Evolutionary conservation across 1,140 invertebrate genomes (phyloP), one percentile per base, ranked within the genome.

Genomic region (Calliopsis andreniformis): DNA sequence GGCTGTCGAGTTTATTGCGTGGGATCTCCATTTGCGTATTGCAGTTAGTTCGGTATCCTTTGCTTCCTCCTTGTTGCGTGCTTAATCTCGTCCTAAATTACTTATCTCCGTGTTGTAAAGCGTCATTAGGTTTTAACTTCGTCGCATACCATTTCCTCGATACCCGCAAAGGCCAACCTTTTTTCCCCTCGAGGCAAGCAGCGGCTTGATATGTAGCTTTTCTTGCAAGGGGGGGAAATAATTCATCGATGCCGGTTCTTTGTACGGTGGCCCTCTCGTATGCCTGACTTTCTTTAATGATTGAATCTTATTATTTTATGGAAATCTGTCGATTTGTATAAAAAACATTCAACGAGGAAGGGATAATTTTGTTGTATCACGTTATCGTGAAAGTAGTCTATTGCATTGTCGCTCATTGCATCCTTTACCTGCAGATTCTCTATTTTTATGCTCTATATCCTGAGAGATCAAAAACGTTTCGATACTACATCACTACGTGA

Each of bases 401-500:
- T 53, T 64, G 63, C 58, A 56, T 43, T 39, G 53, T 68, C 43
- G 53, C 51, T 70, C 30, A 42, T 53, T 67, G 66, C 62, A 76
- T 82, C 67, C 56, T 80, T 56, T 30, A 43, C 14, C n/a, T 45
- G 35, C 69, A 67, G 63, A 78, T 73, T 72, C 79, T 81, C 80
- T 82, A 83, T 82, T 82, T 81, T 83, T 83, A 82, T 64, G 81
- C 80, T 83, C 81, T 55, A 83, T 69, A 76, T 83, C 80, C 47
- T 56, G 63, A 68, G 47, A 68, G 59, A 77, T 56, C 51, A 14
- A 8, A 58, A 51, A 8, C 35, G 35, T 58, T 68, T 59, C n/a
- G 14, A 35, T 68, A 25, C 51, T 68, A 32, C n/a, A 23, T 51
- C 8, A 35, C 55, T 59, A 30, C 16, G 4, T 23, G 35, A 68